phyloP scores from a whole-genome alignment of 1,140 invertebrate species.

The Atta colombica region DNA sequence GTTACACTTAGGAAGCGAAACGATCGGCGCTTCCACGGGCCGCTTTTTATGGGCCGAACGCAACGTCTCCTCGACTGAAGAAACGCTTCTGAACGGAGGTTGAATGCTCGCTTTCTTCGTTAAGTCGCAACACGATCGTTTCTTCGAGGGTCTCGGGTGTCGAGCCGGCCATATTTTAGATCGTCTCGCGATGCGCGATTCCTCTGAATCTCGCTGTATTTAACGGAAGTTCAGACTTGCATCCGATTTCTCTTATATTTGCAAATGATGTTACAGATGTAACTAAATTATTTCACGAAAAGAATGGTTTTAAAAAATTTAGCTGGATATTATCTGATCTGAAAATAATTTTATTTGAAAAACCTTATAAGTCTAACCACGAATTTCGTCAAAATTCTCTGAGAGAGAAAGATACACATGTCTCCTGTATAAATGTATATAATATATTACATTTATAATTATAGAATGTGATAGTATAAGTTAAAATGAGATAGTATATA shows the following conservation, averaged over 20 bases:
- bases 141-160: slow-evolving; percentile 68
- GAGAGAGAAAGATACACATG: too few species aligned
- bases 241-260: slow-evolving; percentile 8
- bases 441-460: too few species aligned
- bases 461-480: too few species aligned
- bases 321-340: too few species aligned
- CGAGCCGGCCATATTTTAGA: slow-evolving; percentile 68
- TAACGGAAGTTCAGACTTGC: slow-evolving; percentile 35
- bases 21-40: slow-evolving; percentile 74
- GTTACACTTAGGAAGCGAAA: slow-evolving; percentile 76
- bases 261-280: neutral
- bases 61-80: slow-evolving; percentile 71
- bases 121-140: slow-evolving; percentile 75
- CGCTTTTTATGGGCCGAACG: slow-evolving; percentile 70
- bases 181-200: slow-evolving; percentile 64
- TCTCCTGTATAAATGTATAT: too few species aligned
- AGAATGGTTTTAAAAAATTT: neutral
- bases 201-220: slow-evolving; percentile 46
- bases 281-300: neutral
- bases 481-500: too few species aligned
- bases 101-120: slow-evolving; percentile 76
- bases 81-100: slow-evolving; percentile 70
- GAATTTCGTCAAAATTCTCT: too few species aligned
- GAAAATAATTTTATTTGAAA: too few species aligned
- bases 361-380: too few species aligned